Evolutionary conservation across 2,797 vertebrate species (phyloP).

Genomic region (Sparidentex hasta): DNA sequence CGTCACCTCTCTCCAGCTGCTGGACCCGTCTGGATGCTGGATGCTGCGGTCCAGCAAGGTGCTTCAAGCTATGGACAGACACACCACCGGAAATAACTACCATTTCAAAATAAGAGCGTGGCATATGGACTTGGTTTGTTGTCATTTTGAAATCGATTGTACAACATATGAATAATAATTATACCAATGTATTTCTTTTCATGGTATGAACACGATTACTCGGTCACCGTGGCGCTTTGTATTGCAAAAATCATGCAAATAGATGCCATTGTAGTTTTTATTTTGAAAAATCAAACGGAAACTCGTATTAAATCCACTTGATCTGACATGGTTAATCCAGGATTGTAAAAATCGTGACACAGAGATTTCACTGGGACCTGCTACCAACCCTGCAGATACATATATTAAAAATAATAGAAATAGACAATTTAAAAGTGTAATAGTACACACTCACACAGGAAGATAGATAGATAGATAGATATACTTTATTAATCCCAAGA

Average conservation of each 20-base stretch:
- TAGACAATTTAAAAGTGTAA: background rate
- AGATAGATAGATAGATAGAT: no score
- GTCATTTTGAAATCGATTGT: background rate
- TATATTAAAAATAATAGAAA: background rate
- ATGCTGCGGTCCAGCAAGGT: slow-evolving; percentile 4
- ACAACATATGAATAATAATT: background rate
- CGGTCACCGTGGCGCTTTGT: accelerated
- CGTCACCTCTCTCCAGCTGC: background rate
- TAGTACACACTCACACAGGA: background rate
- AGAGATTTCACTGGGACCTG: background rate
- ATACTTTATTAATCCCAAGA: no score
- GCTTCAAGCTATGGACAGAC: background rate
- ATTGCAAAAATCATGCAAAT: background rate
- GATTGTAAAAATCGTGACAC: background rate
- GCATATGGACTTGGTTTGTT: accelerated
- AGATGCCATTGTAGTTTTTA: background rate
- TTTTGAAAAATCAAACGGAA: slow-evolving; percentile 20
- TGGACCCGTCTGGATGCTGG: slow-evolving; percentile 23
- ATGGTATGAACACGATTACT: background rate
- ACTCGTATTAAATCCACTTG: accelerated
- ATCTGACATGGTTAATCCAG: background rate
- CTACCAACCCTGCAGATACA: background rate
- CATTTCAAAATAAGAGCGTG: slow-evolving; percentile 35
- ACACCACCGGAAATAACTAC: accelerated
- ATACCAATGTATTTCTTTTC: background rate